A percentile compares a stretch with the other conserved stretches of the same genome.
phyloP scores from a whole-genome alignment of 1,140 invertebrate genomes.

The Paralvinella palmiformis region DNA sequence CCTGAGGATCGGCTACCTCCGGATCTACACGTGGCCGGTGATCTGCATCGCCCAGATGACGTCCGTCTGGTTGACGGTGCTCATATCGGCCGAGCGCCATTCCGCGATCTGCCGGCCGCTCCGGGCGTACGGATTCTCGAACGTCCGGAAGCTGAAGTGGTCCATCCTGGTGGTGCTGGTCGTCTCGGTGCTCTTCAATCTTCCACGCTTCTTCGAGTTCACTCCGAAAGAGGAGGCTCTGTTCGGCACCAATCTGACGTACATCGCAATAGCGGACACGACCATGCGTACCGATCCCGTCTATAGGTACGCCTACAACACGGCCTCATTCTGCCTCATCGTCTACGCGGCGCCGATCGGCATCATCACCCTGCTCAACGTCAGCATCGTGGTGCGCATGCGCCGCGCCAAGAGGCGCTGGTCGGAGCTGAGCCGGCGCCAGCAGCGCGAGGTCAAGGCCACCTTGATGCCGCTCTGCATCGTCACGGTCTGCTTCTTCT shows the following conservation, averaged over 20 bases:
- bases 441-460: background rate
- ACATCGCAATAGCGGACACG: background rate
- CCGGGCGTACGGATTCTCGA: background rate
- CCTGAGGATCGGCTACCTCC: background rate
- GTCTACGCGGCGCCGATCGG: constrained; percentile 2
- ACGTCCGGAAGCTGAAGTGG: background rate
- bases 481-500: constrained; percentile 5
- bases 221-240: background rate
- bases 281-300: background rate
- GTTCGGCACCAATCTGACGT: background rate
- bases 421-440: constrained; percentile 1
- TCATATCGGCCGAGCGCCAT: constrained; percentile 10
- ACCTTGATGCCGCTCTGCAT: constrained; percentile 9
- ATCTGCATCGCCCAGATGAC: constrained; percentile 13
- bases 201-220: constrained; percentile 13
- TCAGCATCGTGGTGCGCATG: constrained; percentile 5
- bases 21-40: constrained; percentile 6
- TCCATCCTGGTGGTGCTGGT: background rate
- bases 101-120: constrained; percentile 11
- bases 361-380: background rate
- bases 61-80: constrained; percentile 11
- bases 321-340: background rate
- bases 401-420: background rate
- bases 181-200: constrained; percentile 9
- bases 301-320: constrained; percentile 11